Evolutionary conservation across 2,888 invertebrate genomes (phyloP).

Genomic region (Gnatocerus cornutus): DNA sequence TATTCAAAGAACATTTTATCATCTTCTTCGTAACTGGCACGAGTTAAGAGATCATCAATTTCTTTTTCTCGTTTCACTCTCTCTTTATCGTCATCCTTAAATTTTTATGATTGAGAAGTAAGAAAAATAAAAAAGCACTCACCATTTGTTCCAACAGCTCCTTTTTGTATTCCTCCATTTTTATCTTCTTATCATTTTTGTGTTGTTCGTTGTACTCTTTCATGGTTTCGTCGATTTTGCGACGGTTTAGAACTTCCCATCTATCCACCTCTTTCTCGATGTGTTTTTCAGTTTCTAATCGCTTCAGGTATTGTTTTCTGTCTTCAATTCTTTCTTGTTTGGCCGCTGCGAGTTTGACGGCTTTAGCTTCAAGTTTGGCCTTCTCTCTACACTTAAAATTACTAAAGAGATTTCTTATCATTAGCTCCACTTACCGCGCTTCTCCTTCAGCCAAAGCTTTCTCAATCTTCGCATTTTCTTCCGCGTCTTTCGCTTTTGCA

Average conservation of each 20-base stretch:
- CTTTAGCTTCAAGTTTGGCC: slow-evolving; percentile 64
- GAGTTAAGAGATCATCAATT: slow-evolving; percentile 66
- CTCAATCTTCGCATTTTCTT: slow-evolving; percentile 67
- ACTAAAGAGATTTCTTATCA: slow-evolving; percentile 9
- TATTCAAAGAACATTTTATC: slow-evolving; percentile 74
- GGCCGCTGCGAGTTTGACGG: slow-evolving; percentile 64
- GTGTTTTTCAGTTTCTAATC: slow-evolving; percentile 64
- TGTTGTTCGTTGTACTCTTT: slow-evolving; percentile 70
- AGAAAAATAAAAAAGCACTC: slow-evolving; percentile 3
- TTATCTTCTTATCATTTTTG: slow-evolving; percentile 69
- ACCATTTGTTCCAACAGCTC: slow-evolving; percentile 73
- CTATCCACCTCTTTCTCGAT: slow-evolving; percentile 71
- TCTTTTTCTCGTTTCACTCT: slow-evolving; percentile 62
- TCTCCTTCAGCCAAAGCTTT: slow-evolving; percentile 73
- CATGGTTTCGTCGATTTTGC: slow-evolving; percentile 73
- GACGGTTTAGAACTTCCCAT: slow-evolving; percentile 76
- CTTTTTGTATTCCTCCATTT: slow-evolving; percentile 70
- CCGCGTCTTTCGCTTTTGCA: slow-evolving; percentile 54
- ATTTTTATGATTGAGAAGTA: slow-evolving; percentile 9
- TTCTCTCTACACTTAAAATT: slow-evolving; percentile 65
- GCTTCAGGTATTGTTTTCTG: slow-evolving; percentile 63
- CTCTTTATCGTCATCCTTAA: slow-evolving; percentile 57
- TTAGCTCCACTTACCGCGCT: slow-evolving; percentile 62
- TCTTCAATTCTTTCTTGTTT: slow-evolving; percentile 60
- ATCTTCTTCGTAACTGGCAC: slow-evolving; percentile 68